Base-by-base conservation (phyloP, 2,888 invertebrate genomes). In the Euzetes globulus region DNA sequence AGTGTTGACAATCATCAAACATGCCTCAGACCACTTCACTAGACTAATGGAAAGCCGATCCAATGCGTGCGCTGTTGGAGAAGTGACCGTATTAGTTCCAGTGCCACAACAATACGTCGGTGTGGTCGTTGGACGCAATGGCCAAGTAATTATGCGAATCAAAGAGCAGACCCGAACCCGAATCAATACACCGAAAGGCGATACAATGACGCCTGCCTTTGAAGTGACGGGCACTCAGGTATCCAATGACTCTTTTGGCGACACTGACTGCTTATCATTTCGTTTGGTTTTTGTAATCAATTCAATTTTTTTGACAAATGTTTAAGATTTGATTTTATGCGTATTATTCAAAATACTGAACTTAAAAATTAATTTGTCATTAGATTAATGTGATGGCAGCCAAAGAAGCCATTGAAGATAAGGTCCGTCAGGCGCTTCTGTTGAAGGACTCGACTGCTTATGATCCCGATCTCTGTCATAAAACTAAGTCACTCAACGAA, bases 361-460 rank as follows among this genome's bases (percentile, higher is more conserved):
- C n/a, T n/a, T n/a, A n/a, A n/a, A n/a, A n/a, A 29, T 63, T 63
- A 9, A 27, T 29, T 17, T 1, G 1, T 15, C 63, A 15, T 17
- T 37, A 63, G 63, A 37, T 68, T 19, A 68, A 68, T 68, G 68
- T 68, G 22, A 37, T 68, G 68, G 68, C 68, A n/a, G 68, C 68
- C n/a, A 68, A 68, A 41, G 68, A 68, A n/a, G 68, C 68, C 22
- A 68, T 68, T 4, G n/a, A 41, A 15, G 68, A 68, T 11, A 68
- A 41, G 33, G 68, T 68, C 22, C 17, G 22, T 19, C 68, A 68
- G 45, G 68, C 68, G 15, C 19, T 19, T 68, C 11, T 33, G 45
- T 29, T 68, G 9, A 37, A 37, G 17, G n/a, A 13, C 13, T 68
- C 68, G 2, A 33, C 41, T n/a, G 17, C 1, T 22, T 68, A 22